phyloP scores from a whole-genome alignment of 2,797 vertebrate genomes.

The Silurus aristotelis region DNA sequence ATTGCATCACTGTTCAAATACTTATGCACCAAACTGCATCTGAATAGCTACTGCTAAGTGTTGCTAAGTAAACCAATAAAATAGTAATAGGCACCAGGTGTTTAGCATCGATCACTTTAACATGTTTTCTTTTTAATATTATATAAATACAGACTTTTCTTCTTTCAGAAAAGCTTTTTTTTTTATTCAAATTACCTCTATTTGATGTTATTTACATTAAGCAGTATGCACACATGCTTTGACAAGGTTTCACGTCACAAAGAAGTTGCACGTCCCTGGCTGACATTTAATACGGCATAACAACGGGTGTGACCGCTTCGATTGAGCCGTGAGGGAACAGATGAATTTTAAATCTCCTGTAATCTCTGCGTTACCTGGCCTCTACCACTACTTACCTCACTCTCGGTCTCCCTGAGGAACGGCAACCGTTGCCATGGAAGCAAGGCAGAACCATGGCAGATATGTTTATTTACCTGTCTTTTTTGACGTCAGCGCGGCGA shows the following conservation, averaged over 20 bases:
- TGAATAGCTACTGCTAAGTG: too few species aligned
- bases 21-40: too few species aligned
- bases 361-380: slow-evolving; percentile 47
- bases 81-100: too few species aligned
- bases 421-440: slow-evolving; percentile 52
- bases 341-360: slow-evolving; percentile 45
- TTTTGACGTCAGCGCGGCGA: slow-evolving; percentile 45
- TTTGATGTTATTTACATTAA: not conserved
- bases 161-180: not conserved
- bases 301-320: not conserved
- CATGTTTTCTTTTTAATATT: not conserved
- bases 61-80: too few species aligned
- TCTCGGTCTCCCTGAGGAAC: slow-evolving; percentile 46
- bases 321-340: slow-evolving; percentile 19
- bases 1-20: too few species aligned
- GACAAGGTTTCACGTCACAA: slow-evolving; percentile 5
- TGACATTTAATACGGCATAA: slow-evolving; percentile 22
- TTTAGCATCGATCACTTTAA: not conserved
- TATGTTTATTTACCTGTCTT: slow-evolving; percentile 53
- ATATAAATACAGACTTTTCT: not conserved
- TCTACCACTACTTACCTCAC: slow-evolving; percentile 46
- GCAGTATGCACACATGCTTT: slow-evolving; percentile 4
- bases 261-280: not conserved
- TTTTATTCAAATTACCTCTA: too few species aligned
- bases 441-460: slow-evolving; percentile 26